phyloP scores from a whole-genome alignment of 92 coral and sea anemone species.

The Siderastrea siderea region DNA sequence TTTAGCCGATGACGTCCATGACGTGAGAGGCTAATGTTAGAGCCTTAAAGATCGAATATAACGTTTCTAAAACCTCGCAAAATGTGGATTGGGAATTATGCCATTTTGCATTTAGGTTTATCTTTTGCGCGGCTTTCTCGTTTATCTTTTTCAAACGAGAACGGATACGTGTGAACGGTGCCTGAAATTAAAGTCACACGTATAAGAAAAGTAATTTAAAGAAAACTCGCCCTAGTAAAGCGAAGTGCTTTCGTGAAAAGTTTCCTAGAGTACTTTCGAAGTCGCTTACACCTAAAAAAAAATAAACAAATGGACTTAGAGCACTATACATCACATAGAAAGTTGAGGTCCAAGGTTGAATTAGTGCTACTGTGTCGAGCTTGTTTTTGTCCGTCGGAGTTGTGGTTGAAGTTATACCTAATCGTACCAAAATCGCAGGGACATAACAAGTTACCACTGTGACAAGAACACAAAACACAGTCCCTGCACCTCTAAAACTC shows the following conservation, averaged over 20 bases:
- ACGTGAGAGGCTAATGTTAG: no score
- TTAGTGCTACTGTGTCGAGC: background rate
- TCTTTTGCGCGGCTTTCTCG: no score
- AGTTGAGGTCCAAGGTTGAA: background rate
- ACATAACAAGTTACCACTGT: background rate
- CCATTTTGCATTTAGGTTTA: no score
- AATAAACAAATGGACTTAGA: slow-evolving; percentile 5
- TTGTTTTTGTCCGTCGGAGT: background rate
- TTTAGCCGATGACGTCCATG: no score
- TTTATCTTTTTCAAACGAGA: no score
- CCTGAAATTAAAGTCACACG: no score
- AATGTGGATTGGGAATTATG: no score
- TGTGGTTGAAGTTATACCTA: background rate
- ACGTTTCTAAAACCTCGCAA: no score
- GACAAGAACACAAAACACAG: background rate
- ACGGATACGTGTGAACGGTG: no score
- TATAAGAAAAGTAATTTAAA: no score
- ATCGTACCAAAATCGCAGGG: background rate
- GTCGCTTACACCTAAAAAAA: background rate
- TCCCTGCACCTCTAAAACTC: background rate
- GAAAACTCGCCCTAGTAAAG: background rate
- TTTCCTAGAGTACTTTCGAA: background rate
- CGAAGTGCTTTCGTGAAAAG: background rate
- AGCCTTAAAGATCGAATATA: no score
- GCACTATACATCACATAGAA: background rate